A percentile compares a stretch with the other conserved stretches of the same genome.
phyloP scores from a whole-genome alignment of 1,140 invertebrate species.

The Centruroides sculpturatus region DNA sequence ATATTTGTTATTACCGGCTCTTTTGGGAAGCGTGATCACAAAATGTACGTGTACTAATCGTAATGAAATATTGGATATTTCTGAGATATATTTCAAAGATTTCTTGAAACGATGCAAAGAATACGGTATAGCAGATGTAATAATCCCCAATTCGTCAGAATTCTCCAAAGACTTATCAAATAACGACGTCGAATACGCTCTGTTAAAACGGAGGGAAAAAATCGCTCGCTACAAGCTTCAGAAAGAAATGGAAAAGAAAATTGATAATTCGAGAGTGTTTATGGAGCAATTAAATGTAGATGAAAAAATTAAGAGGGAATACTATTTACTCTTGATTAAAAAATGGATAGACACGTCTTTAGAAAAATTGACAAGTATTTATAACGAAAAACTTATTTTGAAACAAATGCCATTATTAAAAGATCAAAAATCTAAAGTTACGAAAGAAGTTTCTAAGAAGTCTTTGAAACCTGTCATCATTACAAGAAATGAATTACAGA shows the following conservation, averaged over 20 bases:
- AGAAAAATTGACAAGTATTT: slow-evolving; percentile 52
- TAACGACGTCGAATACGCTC: too few species aligned
- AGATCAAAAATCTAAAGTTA: slow-evolving; percentile 5
- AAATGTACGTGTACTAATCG: slow-evolving; percentile 47
- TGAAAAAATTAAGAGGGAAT: slow-evolving; percentile 63
- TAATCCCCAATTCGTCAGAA: too few species aligned
- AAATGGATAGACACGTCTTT: slow-evolving; percentile 54
- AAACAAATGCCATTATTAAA: slow-evolving; percentile 7
- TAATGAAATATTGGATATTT: slow-evolving; percentile 48
- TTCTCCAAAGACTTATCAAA: too few species aligned
- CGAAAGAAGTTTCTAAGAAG: not conserved
- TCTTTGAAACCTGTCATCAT: slow-evolving; percentile 84
- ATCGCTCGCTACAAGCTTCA: slow-evolving; percentile 61
- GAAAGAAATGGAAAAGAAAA: slow-evolving; percentile 57
- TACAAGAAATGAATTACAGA: slow-evolving; percentile 73
- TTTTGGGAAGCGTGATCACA: slow-evolving; percentile 55
- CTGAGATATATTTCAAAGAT: slow-evolving; percentile 65
- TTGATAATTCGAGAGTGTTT: slow-evolving; percentile 44
- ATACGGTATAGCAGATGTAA: slow-evolving; percentile 37
- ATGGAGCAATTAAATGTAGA: slow-evolving; percentile 36
- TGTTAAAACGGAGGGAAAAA: slow-evolving; percentile 45
- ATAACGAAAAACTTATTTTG: slow-evolving; percentile 22
- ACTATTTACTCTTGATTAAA: slow-evolving; percentile 62
- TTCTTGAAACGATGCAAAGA: slow-evolving; percentile 61
- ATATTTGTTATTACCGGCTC: slow-evolving; percentile 63